These are phyloP conservation scores for Anolis sagrei DNA, from an alignment of 2,113 vertebrate species.

Conservation along the genomic window DNA sequence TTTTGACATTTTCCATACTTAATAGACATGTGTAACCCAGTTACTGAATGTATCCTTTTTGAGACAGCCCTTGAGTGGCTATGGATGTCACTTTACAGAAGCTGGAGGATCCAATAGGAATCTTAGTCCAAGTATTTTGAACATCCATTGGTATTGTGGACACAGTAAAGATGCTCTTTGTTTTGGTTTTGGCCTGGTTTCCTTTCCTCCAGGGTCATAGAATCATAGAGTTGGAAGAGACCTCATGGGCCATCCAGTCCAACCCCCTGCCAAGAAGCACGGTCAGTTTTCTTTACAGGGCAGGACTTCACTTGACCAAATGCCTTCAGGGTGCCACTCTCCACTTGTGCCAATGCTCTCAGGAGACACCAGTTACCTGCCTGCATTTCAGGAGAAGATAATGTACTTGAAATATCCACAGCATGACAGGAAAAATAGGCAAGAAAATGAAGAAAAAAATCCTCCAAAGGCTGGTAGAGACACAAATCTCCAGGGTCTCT, in stretches of 20 bases:
- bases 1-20: neutral
- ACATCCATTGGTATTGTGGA: neutral
- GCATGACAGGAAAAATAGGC: neutral
- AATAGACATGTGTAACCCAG: neutral
- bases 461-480: too few relatives aligned
- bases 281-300: neutral
- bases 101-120: neutral
- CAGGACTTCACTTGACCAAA: neutral
- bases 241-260: too few relatives aligned
- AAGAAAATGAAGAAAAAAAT: neutral
- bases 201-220: neutral
- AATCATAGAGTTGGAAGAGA: too few relatives aligned
- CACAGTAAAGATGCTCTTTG: neutral
- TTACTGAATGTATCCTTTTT: neutral
- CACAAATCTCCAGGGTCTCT: neutral
- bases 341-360: too few relatives aligned
- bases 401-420: neutral
- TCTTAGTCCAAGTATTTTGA: too few relatives aligned
- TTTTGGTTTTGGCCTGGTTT: neutral
- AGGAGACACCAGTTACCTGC: neutral
- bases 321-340: too few relatives aligned
- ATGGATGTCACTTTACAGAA: neutral
- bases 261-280: too few relatives aligned
- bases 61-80: neutral
- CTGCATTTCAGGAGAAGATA: neutral